These are phyloP conservation scores for Glossosoma conforme DNA, from an alignment of 1,140 invertebrate genomes.

Conservation along the genomic window DNA sequence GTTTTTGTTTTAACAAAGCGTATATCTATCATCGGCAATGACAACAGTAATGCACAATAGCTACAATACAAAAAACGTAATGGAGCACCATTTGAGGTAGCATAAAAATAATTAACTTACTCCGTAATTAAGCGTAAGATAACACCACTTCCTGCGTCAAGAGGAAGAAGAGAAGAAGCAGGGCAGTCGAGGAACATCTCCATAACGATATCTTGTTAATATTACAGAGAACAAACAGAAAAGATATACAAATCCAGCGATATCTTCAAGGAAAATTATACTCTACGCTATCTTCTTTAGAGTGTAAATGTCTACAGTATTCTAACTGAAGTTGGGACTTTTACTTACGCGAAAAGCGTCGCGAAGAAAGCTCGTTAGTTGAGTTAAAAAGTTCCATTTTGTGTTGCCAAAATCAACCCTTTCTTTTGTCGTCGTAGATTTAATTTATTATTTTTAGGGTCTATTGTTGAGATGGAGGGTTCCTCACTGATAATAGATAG, in stretches of 20 bases:
- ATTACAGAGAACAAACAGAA: conserved; percentile 4
- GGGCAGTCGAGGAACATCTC: conserved; percentile 25
- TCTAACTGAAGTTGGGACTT: no score
- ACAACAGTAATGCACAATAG: no score
- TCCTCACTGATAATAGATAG: no score
- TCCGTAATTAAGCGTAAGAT: conserved; percentile 31
- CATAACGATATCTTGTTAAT: conserved; percentile 29
- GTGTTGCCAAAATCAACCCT: conserved; percentile 27
- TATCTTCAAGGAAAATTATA: background rate
- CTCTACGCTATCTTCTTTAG: no score
- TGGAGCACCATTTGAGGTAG: no score
- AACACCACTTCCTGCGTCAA: conserved; percentile 25
- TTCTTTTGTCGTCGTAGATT: conserved; percentile 28
- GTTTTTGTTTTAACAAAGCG: no score
- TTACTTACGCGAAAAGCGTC: no score
- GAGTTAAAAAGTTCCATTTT: conserved; percentile 31
- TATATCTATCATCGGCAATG: no score
- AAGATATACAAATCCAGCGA: background rate
- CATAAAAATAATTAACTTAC: conserved; percentile 32
- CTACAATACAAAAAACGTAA: no score
- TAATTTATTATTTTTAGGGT: conserved; percentile 32
- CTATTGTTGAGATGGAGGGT: no score
- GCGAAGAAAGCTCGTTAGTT: conserved; percentile 31
- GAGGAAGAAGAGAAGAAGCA: conserved; percentile 16
- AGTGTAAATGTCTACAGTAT: no score